Percentiles rank a stretch among this genome's conserved stretches.
These are phyloP conservation scores for Achroia grisella DNA, from an alignment of 1,140 invertebrate species.

Conservation along the genomic window DNA sequence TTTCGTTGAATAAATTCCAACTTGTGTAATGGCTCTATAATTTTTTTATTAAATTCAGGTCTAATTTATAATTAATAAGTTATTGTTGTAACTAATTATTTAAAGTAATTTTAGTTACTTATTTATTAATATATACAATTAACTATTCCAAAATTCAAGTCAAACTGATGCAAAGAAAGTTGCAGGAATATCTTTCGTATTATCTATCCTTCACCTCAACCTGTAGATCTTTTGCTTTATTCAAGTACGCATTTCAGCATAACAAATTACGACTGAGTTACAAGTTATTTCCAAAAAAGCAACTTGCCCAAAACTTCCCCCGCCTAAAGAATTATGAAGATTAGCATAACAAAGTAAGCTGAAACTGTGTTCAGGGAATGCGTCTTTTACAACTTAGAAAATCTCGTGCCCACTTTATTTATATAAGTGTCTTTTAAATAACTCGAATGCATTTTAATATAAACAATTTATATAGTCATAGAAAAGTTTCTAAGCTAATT, in stretches of 20 bases:
- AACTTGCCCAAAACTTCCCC: constrained; percentile 53
- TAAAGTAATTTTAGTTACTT: no score
- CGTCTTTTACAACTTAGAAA: constrained; percentile 37
- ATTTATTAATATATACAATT: no score
- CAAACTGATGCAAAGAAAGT: no score
- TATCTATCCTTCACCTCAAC: neutral
- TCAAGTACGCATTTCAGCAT: constrained; percentile 21
- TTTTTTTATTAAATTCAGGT: no score
- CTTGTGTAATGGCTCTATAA: no score
- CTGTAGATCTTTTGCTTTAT: constrained; percentile 11
- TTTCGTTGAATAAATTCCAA: no score
- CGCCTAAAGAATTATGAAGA: constrained; percentile 69
- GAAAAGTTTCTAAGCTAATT: constrained; percentile 3
- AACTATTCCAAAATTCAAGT: no score
- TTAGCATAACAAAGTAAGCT: constrained; percentile 71
- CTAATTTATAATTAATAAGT: no score
- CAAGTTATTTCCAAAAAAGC: constrained; percentile 67
- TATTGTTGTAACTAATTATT: no score
- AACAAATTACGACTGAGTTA: constrained; percentile 65
- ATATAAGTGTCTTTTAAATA: constrained; percentile 4
- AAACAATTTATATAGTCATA: neutral
- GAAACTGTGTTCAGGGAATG: constrained; percentile 60
- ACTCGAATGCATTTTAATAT: no score
- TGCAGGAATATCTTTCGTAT: no score
- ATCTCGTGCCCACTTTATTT: constrained; percentile 29